phyloP scores from a whole-genome alignment of 2,888 invertebrate species.

The Nomada ruficornis region DNA sequence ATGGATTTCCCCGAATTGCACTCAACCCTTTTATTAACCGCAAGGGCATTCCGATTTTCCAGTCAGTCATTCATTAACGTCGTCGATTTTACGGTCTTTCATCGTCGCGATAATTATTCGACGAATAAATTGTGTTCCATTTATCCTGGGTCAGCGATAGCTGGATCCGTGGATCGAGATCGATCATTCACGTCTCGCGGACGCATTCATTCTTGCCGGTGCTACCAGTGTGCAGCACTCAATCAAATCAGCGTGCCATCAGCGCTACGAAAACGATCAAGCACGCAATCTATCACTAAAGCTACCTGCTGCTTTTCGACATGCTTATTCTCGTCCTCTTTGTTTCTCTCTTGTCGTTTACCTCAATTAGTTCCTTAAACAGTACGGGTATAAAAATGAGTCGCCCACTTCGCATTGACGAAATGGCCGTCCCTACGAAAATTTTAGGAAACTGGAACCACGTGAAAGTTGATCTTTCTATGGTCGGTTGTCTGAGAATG shows the following conservation, averaged over 20 bases:
- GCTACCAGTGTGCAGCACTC: conserved; percentile 2
- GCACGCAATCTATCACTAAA: conserved; percentile 42
- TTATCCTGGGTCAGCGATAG: background rate
- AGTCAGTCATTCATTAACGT: conserved; percentile 25
- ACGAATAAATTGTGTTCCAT: background rate
- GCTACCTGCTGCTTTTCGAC: conserved; percentile 29
- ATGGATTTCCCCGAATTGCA: conserved; percentile 11
- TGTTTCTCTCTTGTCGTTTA: conserved; percentile 14
- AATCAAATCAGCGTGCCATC: conserved; percentile 16
- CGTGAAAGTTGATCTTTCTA: background rate
- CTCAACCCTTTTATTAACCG: conserved; percentile 12
- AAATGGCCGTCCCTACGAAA: conserved; percentile 25
- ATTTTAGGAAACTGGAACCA: conserved; percentile 29
- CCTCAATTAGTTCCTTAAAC: conserved; percentile 51
- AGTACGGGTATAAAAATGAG: conserved; percentile 56
- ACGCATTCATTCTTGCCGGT: conserved; percentile 3
- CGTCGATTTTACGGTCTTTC: background rate
- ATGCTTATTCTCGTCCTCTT: conserved; percentile 8
- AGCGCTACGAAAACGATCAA: conserved; percentile 47
- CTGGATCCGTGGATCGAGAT: background rate
- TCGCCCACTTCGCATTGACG: conserved; percentile 19
- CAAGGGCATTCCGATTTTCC: conserved; percentile 23
- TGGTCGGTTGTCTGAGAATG: background rate
- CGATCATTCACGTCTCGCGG: background rate
- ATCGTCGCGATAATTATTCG: background rate